Conservation (phyloP, 2,113 vertebrate genomes). For the Hippopotamus amphibius region DNA sequence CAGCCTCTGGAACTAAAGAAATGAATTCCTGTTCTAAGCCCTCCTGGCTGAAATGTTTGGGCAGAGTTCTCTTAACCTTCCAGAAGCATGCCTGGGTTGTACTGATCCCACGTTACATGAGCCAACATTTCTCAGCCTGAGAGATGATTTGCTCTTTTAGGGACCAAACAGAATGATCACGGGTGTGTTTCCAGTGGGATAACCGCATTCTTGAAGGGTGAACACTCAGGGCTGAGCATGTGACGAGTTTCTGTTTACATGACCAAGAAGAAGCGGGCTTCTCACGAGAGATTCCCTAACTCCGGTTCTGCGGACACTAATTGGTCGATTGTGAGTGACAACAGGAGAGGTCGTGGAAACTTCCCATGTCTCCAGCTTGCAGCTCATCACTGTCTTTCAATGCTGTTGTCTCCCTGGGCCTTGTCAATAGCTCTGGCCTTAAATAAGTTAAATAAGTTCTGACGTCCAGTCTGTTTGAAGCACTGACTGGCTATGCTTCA, state of each 20-base stretch:
- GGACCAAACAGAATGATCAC: fast-evolving
- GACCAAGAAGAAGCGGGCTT: neutral
- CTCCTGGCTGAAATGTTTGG: neutral
- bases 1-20: neutral
- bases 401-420: fast-evolving
- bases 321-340: neutral
- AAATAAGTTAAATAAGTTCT: neutral
- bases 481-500: fast-evolving
- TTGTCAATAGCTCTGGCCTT: neutral
- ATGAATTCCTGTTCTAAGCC: neutral
- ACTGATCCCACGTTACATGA: fast-evolving
- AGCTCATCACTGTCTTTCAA: fast-evolving
- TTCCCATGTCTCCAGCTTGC: neutral
- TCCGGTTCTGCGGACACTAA: fast-evolving
- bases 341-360: neutral
- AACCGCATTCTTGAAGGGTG: neutral
- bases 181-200: fast-evolving
- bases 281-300: neutral
- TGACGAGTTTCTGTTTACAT: fast-evolving
- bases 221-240: fast-evolving
- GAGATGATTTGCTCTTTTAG: neutral
- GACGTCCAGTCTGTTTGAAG: neutral
- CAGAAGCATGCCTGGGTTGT: fast-evolving
- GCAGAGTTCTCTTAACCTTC: neutral
- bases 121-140: neutral